These are phyloP conservation scores for Trachelus troglodyta DNA, from an alignment of 2,888 invertebrate species.

Conservation along the genomic window DNA sequence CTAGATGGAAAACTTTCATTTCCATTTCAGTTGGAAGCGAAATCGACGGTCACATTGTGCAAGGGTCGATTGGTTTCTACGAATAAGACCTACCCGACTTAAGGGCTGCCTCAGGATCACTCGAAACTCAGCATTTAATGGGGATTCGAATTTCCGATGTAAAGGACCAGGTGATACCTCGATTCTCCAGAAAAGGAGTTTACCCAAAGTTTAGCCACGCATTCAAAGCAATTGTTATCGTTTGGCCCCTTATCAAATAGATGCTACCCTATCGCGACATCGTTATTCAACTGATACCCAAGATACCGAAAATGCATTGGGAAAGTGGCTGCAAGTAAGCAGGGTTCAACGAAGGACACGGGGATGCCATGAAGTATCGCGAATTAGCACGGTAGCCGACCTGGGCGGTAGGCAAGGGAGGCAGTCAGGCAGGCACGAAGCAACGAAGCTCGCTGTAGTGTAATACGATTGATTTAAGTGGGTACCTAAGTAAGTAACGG, in stretches of 20 bases:
- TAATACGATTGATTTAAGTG: slow-evolving; percentile 34
- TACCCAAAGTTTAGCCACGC: neutral
- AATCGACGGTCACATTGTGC: neutral
- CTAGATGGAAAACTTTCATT: neutral
- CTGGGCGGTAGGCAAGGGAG: neutral
- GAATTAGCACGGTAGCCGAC: neutral
- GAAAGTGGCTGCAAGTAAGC: neutral
- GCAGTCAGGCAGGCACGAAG: neutral
- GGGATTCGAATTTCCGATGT: neutral
- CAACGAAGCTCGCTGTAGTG: neutral
- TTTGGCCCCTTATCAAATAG: neutral
- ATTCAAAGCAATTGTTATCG: neutral
- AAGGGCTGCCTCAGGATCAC: neutral
- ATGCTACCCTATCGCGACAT: neutral
- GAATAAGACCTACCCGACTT: neutral
- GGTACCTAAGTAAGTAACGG: slow-evolving; percentile 28
- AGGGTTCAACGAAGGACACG: neutral
- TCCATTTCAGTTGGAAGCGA: neutral
- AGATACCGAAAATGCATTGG: neutral
- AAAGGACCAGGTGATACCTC: neutral
- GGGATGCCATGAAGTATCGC: neutral
- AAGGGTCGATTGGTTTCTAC: neutral
- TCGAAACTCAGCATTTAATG: neutral
- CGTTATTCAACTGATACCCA: neutral
- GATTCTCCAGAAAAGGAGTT: neutral